A percentile compares a stretch with the other conserved stretches of the same genome.
Evolutionary conservation across 30 jellyfish, hydroid and myxozoan genomes (phyloP).

Genomic region (Aurelia aurita): DNA sequence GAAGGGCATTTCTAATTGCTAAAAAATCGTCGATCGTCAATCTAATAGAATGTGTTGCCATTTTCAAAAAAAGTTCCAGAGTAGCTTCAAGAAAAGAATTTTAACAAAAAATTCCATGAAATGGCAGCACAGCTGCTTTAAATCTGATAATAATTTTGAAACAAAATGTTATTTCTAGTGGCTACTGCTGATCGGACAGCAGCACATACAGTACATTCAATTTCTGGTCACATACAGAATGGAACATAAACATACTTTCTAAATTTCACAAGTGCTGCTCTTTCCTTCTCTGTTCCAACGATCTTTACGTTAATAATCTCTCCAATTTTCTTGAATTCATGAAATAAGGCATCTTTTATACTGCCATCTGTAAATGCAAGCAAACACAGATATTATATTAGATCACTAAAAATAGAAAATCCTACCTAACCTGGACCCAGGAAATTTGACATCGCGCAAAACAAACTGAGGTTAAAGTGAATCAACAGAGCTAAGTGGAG

Average conservation of each 20-base stretch:
- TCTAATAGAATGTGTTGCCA: no score
- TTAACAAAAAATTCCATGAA: not conserved
- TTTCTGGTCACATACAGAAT: not conserved
- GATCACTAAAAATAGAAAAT: not conserved
- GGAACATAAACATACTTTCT: slow-evolving; percentile 61
- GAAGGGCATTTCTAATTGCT: no score
- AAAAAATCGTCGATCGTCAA: no score
- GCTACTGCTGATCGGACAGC: not conserved
- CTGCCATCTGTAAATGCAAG: slow-evolving; percentile 64
- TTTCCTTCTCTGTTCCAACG: slow-evolving; percentile 87
- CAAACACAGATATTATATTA: not conserved
- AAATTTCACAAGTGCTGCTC: slow-evolving; percentile 88
- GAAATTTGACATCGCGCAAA: no score
- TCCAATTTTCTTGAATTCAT: slow-evolving; percentile 95
- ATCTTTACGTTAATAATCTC: slow-evolving; percentile 84
- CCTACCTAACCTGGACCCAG: no score
- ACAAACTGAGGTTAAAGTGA: no score
- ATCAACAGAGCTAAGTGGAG: no score
- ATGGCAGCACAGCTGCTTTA: not conserved
- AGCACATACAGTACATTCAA: not conserved
- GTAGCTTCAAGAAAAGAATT: not conserved
- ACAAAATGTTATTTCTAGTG: no score
- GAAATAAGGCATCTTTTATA: slow-evolving; percentile 93
- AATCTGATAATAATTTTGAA: not conserved
- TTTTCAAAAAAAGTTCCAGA: no score